Evolutionary conservation across 2,113 vertebrate genomes (phyloP).

Genomic region (Harpagus bidentatus): DNA sequence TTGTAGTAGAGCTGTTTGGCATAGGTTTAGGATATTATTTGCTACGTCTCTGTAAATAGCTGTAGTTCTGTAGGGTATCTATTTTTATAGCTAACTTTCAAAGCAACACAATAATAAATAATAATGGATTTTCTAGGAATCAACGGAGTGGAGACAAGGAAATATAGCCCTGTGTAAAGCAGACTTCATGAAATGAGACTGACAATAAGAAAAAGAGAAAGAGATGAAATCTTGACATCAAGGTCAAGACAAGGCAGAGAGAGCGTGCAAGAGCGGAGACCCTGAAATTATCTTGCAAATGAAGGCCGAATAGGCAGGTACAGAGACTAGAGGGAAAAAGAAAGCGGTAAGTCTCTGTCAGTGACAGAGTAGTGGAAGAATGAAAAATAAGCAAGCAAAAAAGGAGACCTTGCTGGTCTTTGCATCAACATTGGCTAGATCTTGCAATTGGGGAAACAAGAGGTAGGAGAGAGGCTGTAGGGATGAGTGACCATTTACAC

Average conservation of each 20-base stretch:
- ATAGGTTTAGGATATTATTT: not conserved
- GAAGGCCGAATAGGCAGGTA: not conserved
- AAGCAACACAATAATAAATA: not conserved
- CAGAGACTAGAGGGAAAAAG: not conserved
- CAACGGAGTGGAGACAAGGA: not conserved
- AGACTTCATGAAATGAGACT: not conserved
- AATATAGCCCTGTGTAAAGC: not conserved
- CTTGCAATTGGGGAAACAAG: not conserved
- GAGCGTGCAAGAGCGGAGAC: not conserved
- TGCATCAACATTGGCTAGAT: not conserved
- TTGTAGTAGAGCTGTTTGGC: not conserved
- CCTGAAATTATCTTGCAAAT: not conserved
- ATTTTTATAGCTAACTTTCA: not conserved
- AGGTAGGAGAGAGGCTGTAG: not conserved
- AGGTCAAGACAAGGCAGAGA: not conserved
- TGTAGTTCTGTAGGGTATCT: not conserved
- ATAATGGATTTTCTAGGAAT: constrained; percentile 2
- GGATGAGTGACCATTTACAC: not conserved
- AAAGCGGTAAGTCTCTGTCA: not conserved
- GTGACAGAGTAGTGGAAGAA: not conserved
- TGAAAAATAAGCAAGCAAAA: not conserved
- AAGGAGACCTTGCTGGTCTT: not conserved
- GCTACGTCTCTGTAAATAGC: not conserved
- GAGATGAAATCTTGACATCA: not conserved
- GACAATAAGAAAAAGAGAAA: not conserved